Percentiles rank a stretch among this genome's conserved stretches.
phyloP scores from a whole-genome alignment of 2,888 invertebrate species.

The Melikaiella ostensackeni region DNA sequence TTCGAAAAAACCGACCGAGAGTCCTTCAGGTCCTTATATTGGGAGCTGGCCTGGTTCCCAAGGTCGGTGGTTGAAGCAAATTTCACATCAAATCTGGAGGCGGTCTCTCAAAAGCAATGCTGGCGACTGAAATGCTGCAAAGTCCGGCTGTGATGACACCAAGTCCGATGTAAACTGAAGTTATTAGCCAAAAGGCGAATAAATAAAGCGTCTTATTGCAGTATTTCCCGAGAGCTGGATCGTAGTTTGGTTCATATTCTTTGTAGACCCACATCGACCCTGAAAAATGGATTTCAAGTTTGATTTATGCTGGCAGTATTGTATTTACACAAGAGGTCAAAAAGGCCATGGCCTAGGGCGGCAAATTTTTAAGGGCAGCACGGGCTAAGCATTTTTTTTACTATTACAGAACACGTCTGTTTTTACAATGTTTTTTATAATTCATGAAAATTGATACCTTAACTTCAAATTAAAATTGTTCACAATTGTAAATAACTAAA shows the following conservation, averaged over 20 bases:
- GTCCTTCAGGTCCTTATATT: constrained; percentile 57
- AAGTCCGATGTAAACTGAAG: constrained; percentile 81
- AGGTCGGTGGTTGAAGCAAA: constrained; percentile 25
- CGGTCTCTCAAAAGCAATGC: constrained; percentile 74
- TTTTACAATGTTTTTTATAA: no score
- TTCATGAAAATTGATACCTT: no score
- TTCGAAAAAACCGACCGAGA: constrained; percentile 39
- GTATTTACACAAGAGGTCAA: no score
- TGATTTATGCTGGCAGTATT: neutral
- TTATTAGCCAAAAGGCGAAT: constrained; percentile 85
- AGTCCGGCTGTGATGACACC: constrained; percentile 79
- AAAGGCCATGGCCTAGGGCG: no score
- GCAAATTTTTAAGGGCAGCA: no score
- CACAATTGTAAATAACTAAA: no score
- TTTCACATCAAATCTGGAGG: constrained; percentile 64
- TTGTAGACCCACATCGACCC: constrained; percentile 86
- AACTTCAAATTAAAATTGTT: no score
- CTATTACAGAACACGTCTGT: no score
- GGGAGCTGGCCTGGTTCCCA: constrained; percentile 40
- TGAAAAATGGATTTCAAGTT: constrained; percentile 64
- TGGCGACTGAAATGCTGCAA: constrained; percentile 80
- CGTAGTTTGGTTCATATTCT: constrained; percentile 81
- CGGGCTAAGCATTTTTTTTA: no score
- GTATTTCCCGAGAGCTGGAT: constrained; percentile 78
- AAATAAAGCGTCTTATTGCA: constrained; percentile 84